Evolutionary conservation across 2,888 invertebrate species (phyloP).

Genomic region (Calameuta pallipes): DNA sequence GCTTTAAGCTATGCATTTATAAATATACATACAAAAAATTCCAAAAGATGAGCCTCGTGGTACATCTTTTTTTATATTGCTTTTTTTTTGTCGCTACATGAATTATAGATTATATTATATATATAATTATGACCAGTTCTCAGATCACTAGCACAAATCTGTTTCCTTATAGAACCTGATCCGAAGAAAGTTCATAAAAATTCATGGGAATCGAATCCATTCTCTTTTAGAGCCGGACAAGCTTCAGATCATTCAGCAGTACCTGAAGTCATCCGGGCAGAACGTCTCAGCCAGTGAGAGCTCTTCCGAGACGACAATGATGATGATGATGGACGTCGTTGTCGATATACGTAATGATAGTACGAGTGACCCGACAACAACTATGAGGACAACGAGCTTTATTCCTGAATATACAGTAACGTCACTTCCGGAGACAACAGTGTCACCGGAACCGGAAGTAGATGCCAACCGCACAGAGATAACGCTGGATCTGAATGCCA

Average conservation of each 20-base stretch:
- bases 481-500: conserved; percentile 33
- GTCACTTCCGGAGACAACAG: conserved; percentile 19
- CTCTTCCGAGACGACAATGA: conserved; percentile 5
- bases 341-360: conserved; percentile 3
- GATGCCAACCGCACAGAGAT: neutral
- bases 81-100: too few relatives aligned
- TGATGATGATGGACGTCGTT: conserved; percentile 22
- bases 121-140: neutral
- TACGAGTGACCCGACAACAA: conserved; percentile 2
- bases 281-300: conserved; percentile 25
- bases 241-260: conserved; percentile 61
- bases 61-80: neutral
- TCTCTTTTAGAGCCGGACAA: conserved; percentile 57
- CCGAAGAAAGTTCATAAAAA: neutral
- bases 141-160: neutral
- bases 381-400: conserved; percentile 16
- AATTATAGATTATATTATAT: too few relatives aligned
- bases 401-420: conserved; percentile 22
- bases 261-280: conserved; percentile 53
- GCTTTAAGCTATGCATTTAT: neutral
- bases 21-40: neutral
- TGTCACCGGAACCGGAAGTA: conserved; percentile 15
- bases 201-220: neutral
- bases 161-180: neutral
- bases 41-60: neutral